phyloP scores from a whole-genome alignment of 2,797 vertebrate genomes.

The Phrynocephalus forsythii region DNA sequence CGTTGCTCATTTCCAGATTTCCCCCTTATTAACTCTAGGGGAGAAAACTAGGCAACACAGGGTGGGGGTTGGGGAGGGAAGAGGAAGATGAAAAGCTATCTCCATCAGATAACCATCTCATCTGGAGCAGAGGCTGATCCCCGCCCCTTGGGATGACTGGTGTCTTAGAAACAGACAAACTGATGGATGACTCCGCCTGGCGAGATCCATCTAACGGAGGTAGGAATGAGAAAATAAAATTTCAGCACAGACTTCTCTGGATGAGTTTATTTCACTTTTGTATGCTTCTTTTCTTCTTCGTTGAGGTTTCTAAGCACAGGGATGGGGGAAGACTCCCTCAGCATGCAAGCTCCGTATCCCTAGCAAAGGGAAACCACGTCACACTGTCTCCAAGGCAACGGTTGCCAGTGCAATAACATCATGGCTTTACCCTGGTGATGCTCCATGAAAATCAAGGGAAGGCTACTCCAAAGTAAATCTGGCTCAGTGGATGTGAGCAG shows the following conservation, averaged over 20 bases:
- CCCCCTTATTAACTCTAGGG: no score
- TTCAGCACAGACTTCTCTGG: constrained; percentile 12
- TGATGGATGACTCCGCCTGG: background rate
- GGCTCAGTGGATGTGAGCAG: constrained; percentile 22
- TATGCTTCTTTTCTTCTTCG: constrained; percentile 21
- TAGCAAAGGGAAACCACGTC: constrained; percentile 76
- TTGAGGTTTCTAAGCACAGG: constrained; percentile 42
- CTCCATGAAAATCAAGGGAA: constrained; percentile 59
- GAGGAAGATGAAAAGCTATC: no score
- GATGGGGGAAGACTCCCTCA: constrained; percentile 31
- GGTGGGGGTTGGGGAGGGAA: no score
- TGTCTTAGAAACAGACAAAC: constrained; percentile 11
- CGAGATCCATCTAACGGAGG: background rate
- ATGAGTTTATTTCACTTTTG: constrained; percentile 7
- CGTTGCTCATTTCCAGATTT: no score
- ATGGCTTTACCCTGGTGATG: constrained; percentile 69
- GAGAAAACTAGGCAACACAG: no score
- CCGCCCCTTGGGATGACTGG: background rate
- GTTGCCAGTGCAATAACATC: constrained; percentile 74
- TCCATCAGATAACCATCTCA: background rate
- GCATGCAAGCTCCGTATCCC: constrained; percentile 63
- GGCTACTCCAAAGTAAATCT: constrained; percentile 24
- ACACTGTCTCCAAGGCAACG: constrained; percentile 71
- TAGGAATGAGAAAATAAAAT: constrained; percentile 14
- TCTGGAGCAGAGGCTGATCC: constrained; percentile 6